Evolutionary conservation across 2,113 vertebrate genomes (phyloP).

Genomic region (Oryzias celebensis): DNA sequence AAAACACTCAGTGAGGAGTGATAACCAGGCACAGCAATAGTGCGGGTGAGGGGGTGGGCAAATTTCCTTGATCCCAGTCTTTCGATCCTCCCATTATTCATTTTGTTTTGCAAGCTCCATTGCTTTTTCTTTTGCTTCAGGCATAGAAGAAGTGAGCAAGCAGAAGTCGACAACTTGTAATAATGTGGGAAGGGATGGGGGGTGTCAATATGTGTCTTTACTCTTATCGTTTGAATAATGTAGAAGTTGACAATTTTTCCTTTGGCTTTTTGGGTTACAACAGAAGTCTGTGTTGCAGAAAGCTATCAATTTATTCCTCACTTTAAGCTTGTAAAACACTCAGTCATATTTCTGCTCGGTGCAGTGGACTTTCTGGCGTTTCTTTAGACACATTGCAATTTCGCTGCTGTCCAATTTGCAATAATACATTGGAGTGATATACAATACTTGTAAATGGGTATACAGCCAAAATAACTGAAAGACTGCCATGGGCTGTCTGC

Average conservation of each 20-base stretch:
- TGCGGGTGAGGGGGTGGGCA: constrained; percentile 36
- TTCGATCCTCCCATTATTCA: constrained; percentile 62
- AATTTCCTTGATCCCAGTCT: constrained; percentile 40
- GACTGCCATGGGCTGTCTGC: too few relatives aligned
- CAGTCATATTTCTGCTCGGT: constrained; percentile 52
- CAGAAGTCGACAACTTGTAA: constrained; percentile 27
- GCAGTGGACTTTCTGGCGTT: constrained; percentile 31
- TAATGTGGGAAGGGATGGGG: constrained; percentile 10
- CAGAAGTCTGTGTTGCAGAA: constrained; percentile 20
- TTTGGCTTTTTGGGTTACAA: constrained; percentile 43
- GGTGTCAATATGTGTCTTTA: constrained; percentile 24
- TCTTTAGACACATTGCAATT: constrained; percentile 40
- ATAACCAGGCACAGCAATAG: constrained; percentile 41
- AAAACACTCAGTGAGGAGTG: constrained; percentile 1
- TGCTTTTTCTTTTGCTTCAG: constrained; percentile 41
- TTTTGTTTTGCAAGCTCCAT: constrained; percentile 46
- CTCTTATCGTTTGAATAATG: constrained; percentile 51
- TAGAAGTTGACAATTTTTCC: constrained; percentile 51
- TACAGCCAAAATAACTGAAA: neutral
- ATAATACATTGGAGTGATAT: neutral
- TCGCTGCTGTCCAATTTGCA: constrained; percentile 39
- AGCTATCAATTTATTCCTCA: constrained; percentile 42
- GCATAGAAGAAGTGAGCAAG: constrained; percentile 16
- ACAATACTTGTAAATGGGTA: constrained; percentile 20
- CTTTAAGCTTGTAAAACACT: constrained; percentile 33